Conservation (phyloP, 2,113 vertebrate genomes). For the Tiliqua scincoides region DNA sequence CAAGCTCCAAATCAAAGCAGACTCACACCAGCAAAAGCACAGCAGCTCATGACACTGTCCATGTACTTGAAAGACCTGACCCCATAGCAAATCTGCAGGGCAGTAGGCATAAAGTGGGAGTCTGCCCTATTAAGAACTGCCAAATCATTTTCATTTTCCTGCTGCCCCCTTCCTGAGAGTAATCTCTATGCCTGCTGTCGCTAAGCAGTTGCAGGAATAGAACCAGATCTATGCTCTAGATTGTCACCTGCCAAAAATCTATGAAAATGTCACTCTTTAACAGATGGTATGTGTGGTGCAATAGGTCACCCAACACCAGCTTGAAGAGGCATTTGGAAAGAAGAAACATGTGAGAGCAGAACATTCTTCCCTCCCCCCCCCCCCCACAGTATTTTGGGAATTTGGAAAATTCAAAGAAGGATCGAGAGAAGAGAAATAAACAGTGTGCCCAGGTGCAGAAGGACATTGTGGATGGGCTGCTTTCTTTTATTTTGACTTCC, state of each 20-base stretch:
- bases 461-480: neutral
- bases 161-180: neutral
- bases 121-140: neutral
- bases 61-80: neutral
- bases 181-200: constrained; percentile 12
- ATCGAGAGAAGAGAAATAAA: constrained; percentile 5
- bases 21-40: too few species aligned
- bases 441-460: neutral
- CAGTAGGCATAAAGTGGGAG: neutral
- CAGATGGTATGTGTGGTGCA: constrained; percentile 55
- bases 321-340: constrained; percentile 48
- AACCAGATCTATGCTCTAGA: constrained; percentile 30
- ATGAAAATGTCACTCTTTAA: constrained; percentile 59
- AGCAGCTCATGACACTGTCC: neutral
- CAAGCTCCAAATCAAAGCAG: neutral
- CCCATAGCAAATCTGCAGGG: neutral
- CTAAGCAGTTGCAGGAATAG: neutral
- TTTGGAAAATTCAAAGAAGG: constrained; percentile 18
- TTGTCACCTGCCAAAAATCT: constrained; percentile 43
- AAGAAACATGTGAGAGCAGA: constrained; percentile 17
- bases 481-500: neutral
- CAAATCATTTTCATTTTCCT: neutral
- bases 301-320: constrained; percentile 46
- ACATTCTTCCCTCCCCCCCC: neutral
- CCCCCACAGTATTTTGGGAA: neutral